phyloP scores from a whole-genome alignment of 2,113 vertebrate species.

The Urocolius indicus region DNA sequence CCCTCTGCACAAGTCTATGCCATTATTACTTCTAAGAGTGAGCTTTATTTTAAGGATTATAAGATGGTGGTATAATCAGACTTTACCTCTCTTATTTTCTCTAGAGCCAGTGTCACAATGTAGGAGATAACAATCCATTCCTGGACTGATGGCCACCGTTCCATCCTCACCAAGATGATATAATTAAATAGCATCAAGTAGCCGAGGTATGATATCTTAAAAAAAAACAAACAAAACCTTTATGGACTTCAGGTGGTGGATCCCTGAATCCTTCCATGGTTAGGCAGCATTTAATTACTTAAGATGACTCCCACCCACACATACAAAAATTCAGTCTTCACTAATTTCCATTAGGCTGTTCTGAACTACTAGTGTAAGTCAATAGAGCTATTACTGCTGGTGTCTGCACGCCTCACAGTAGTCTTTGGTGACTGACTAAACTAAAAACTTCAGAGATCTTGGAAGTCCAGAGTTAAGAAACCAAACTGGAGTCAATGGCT shows the following conservation, averaged over 20 bases:
- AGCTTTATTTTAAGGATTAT: background rate
- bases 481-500: background rate
- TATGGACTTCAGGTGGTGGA: background rate
- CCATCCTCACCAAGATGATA: slow-evolving; percentile 96
- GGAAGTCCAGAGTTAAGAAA: background rate
- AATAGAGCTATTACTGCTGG: background rate
- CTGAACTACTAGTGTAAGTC: background rate
- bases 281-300: background rate
- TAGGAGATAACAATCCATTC: slow-evolving; percentile 97
- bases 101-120: slow-evolving; percentile 90
- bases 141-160: slow-evolving; percentile 91
- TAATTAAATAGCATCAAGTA: slow-evolving; percentile 98
- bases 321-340: background rate
- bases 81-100: slow-evolving; percentile 95
- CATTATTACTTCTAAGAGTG: background rate
- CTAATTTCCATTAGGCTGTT: background rate
- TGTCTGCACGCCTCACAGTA: background rate
- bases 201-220: slow-evolving; percentile 91
- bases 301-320: background rate
- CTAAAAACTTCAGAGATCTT: background rate
- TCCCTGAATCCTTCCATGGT: background rate
- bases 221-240: background rate
- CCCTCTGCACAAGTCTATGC: background rate
- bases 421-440: background rate
- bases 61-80: background rate